Conservation (phyloP, 2,888 invertebrate species). For the Hirtodrosophila trivittata region DNA sequence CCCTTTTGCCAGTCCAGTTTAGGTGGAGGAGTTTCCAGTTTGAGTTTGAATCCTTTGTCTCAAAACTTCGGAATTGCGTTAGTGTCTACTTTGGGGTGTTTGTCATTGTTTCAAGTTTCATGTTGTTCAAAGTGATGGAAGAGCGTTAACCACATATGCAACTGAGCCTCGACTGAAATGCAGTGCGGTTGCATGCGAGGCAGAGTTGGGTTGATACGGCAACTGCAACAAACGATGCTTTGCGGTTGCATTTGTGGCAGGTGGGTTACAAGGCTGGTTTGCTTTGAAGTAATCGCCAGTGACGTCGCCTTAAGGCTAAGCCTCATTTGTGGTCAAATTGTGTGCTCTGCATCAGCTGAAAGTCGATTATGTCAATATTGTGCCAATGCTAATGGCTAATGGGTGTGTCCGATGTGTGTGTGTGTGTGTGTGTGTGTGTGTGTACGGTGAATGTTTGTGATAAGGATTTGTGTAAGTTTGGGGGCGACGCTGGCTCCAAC, state of each 20-base stretch:
- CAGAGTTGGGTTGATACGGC: conserved; percentile 2
- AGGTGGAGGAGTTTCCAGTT: too few relatives aligned
- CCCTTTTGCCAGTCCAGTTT: too few relatives aligned
- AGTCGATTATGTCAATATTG: conserved; percentile 80
- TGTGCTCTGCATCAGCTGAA: conserved; percentile 73
- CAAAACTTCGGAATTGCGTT: too few relatives aligned
- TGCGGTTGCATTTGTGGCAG: conserved; percentile 36
- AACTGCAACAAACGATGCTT: conserved; percentile 19
- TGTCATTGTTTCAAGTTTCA: neutral
- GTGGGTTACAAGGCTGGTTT: conserved; percentile 24
- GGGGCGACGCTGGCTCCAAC: conserved; percentile 34
- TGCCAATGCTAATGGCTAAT: conserved; percentile 67
- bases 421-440: conserved; percentile 8
- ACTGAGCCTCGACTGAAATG: too few relatives aligned
- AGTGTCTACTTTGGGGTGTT: too few relatives aligned
- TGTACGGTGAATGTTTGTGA: conserved; percentile 56
- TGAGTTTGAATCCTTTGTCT: too few relatives aligned
- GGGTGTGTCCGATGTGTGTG: conserved; percentile 20
- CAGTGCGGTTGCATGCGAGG: too few relatives aligned
- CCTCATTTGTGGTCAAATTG: conserved; percentile 78
- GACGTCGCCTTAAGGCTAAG: conserved; percentile 69
- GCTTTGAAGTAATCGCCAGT: conserved; percentile 67
- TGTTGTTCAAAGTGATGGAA: too few relatives aligned
- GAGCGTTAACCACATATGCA: too few relatives aligned
- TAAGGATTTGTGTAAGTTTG: conserved; percentile 64